Evolutionary conservation across 2,113 vertebrate genomes (phyloP), one percentile per base, ranked within the genome.

Genomic region (Scartelaos histophorus): DNA sequence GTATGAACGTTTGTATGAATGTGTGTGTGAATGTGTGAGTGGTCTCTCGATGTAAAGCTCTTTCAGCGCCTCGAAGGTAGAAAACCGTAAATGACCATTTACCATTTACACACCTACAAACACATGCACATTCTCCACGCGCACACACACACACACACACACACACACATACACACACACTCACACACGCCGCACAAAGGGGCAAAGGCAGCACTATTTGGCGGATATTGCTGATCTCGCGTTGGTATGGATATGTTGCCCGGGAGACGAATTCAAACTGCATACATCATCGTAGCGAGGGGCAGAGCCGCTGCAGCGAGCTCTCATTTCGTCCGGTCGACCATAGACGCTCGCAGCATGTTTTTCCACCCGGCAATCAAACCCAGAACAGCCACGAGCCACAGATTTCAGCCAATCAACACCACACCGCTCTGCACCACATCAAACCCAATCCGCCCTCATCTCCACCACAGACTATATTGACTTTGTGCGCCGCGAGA

Each of bases 401-500:
- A 66, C 57, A 67, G 51, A 60, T 56, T 25, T 65, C 72, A 76
- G 66, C 74, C 73, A 78, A 69, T 78, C 67, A 10, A 29, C 29
- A 2, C 29, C 29, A 29, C 29, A 29, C 29, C 29, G 4, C n/a
- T n/a, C n/a, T n/a, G n/a, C 29, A 29, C 29, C 47, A 76, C 62
- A 81, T 43, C 67, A 75, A 81, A 85, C 66, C 81, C 74, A 86
- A 87, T 83, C 72, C 72, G n/a, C 70, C 51, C 54, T 70, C 54
- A 76, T 78, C 73, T 84, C 73, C 81, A 46, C 9, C 76, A 76
- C 22, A 62, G 73, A 66, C 13, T 13, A 49, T 45, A 61, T 78
- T n/a, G 17, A 53, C 13, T 60, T 58, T 45, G n/a, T 10, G 66
- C 62, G 65, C 34, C 67, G 49, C 45, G 58, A 45, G 13, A 49